Percentiles rank a stretch among this genome's conserved stretches.
These are phyloP conservation scores for Boulengeromyrus knoepffleri DNA, from an alignment of 2,113 vertebrate species.

Conservation along the genomic window DNA sequence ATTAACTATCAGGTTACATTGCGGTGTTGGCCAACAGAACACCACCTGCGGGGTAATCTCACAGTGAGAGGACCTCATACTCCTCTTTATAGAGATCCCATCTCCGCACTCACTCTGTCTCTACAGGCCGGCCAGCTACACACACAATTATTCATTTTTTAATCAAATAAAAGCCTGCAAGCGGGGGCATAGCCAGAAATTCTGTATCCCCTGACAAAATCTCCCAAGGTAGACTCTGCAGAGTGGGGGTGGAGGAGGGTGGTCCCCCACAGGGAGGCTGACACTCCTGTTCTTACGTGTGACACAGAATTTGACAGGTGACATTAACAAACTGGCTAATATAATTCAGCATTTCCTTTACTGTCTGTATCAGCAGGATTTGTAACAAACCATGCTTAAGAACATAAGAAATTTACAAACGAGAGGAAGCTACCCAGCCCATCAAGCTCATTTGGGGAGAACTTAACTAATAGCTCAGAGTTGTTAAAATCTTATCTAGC, in stretches of 20 bases:
- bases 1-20: not conserved
- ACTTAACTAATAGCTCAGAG: no score
- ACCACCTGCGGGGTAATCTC: not conserved
- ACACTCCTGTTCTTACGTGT: not conserved
- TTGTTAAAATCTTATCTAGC: no score
- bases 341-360: not conserved
- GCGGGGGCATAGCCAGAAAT: not conserved
- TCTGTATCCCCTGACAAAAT: not conserved
- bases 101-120: not conserved
- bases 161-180: not conserved
- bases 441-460: no score
- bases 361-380: not conserved
- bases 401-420: no score
- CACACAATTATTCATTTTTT: not conserved
- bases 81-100: not conserved
- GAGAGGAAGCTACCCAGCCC: no score
- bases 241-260: not conserved
- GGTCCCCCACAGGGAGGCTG: no score
- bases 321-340: not conserved
- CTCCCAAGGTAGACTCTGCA: not conserved
- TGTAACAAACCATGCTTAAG: not conserved
- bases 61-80: not conserved
- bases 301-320: not conserved
- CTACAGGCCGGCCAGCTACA: not conserved
- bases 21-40: not conserved